Evolutionary conservation across 2,113 vertebrate genomes (phyloP), one percentile per base, ranked within the genome.

Genomic region (Polypterus senegalus): DNA sequence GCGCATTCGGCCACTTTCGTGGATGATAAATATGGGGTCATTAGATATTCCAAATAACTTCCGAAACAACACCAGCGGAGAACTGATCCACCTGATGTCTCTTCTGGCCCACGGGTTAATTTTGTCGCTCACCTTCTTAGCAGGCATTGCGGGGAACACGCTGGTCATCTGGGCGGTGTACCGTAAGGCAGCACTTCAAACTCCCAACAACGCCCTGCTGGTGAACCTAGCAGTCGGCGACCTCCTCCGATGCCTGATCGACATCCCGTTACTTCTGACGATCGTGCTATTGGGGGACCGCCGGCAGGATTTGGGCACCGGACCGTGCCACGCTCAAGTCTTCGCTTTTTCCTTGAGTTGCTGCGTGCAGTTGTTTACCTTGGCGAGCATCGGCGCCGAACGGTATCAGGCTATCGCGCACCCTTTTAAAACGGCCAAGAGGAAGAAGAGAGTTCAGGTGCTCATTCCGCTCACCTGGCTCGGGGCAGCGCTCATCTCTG

Each of bases 221-320:
- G 49, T 62, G n/a, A 60, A 60, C 10, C 58, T 60, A 4, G 51
- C 61, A n/a, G 7, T 46, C 4, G 54, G 49, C 43, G 49, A 62
- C 5, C 52, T 54, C 49, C 49, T 53, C 43, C 7, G 61, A 43
- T 46, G 49, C 7, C 3, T 5, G 6, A n/a, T 53, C 3, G 61
- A 46, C 27, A 11, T 49, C 6, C 61, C 52, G 11, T 54, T 54
- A 10, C 49, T 62, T 3, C 43, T 46, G 6, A 6, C 43, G 3
- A 49, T 43, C 3, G n/a, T 10, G 5, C 5, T 49, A 27, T 49
- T 3, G 5, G 52, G 49, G 4, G 46, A 62, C 51, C 45, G 27
- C 51, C 6, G 43, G 6, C 5, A 9, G 4, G 61, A 53, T 47
- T 7, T 62, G 3, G 44, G 11, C 27, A 10, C 7, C 49, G 45